Evolutionary conservation across 1,140 invertebrate genomes (phyloP).

Genomic region (Conus ventricosus): DNA sequence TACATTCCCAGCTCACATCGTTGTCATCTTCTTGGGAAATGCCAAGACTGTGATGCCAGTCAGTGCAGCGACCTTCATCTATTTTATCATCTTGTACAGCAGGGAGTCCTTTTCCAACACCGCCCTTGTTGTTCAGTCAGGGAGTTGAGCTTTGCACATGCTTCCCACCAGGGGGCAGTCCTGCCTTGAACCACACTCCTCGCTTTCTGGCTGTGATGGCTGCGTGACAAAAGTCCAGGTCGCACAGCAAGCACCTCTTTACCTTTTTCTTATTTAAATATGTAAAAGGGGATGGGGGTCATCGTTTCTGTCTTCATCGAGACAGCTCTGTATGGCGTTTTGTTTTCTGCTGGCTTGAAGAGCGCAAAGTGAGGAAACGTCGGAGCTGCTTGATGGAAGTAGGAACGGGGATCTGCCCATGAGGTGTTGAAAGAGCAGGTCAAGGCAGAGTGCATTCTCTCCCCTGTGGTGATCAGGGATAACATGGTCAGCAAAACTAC

Average conservation of each 20-base stretch:
- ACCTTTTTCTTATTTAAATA: background rate
- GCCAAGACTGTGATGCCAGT: background rate
- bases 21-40: background rate
- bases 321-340: background rate
- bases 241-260: background rate
- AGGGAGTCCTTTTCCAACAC: background rate
- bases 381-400: too few relatives aligned
- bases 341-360: too few relatives aligned
- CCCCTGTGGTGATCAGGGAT: background rate
- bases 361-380: too few relatives aligned
- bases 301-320: background rate
- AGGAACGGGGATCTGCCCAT: too few relatives aligned
- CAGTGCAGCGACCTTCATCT: background rate
- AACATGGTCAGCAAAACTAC: background rate
- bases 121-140: constrained; percentile 1
- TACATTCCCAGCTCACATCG: background rate
- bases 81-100: background rate
- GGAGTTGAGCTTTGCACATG: background rate
- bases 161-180: background rate
- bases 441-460: background rate
- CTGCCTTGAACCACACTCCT: background rate
- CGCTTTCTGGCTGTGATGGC: too few relatives aligned
- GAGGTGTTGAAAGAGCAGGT: background rate
- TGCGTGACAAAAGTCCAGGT: background rate
- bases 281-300: background rate